A percentile compares a stretch with the other conserved stretches of the same genome.
phyloP scores from a whole-genome alignment of 1,140 invertebrate genomes.

The Medauroidea extradentata region DNA sequence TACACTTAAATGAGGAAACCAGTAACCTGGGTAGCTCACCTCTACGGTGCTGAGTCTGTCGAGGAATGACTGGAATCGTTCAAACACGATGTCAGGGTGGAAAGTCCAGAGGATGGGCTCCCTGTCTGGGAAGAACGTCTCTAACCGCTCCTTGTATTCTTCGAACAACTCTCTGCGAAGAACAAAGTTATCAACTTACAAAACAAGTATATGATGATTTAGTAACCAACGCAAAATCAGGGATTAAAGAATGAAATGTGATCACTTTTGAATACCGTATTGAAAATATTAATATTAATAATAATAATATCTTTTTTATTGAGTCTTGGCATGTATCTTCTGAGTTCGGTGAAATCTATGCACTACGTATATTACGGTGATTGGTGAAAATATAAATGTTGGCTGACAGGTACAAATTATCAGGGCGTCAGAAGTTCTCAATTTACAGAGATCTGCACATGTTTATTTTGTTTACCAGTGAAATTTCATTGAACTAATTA shows the following conservation, averaged over 20 bases:
- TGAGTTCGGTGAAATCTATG: neutral
- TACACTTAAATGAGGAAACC: too few relatives aligned
- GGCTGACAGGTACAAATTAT: too few relatives aligned
- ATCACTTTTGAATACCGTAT: too few relatives aligned
- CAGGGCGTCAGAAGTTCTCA: too few relatives aligned
- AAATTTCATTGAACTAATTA: too few relatives aligned
- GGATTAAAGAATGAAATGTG: too few relatives aligned
- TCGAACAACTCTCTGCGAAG: conserved; percentile 52
- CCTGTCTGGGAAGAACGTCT: conserved; percentile 58
- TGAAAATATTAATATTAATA: neutral
- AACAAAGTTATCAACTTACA: neutral
- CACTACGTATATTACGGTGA: neutral
- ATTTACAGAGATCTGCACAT: too few relatives aligned
- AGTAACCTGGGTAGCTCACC: conserved; percentile 37
- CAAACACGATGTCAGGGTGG: conserved; percentile 81
- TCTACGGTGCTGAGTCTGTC: conserved; percentile 77
- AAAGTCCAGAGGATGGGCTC: conserved; percentile 78
- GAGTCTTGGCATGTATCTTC: too few relatives aligned
- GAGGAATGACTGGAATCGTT: conserved; percentile 77
- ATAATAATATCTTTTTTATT: neutral
- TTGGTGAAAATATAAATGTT: too few relatives aligned
- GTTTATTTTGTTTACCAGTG: too few relatives aligned
- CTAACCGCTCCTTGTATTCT: conserved; percentile 65
- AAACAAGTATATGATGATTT: conserved; percentile 7
- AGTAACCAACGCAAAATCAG: neutral